Evolutionary conservation across 2,888 invertebrate genomes (phyloP), one percentile per base, ranked within the genome.

Genomic region (Leptinotarsa peninsularis): DNA sequence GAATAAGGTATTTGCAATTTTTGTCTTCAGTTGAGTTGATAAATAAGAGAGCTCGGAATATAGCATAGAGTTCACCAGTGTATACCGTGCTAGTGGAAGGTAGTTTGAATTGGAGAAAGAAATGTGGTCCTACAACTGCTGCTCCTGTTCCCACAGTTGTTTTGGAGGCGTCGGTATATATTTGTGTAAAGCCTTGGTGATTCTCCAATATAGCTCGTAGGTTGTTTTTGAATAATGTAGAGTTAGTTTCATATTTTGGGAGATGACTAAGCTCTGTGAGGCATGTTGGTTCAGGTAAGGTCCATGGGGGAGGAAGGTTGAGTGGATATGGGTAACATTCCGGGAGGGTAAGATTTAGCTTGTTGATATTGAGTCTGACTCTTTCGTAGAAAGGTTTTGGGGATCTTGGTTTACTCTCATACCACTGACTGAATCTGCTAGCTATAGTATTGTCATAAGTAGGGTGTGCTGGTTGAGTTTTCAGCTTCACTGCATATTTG

Each of bases 281-380:
- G 43, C 66, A 66, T 33, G 5, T 66, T 17, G 66, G 66, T 15
- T 23, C 13, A 15, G 27, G 15, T 23, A 66, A 10, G 10, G 43
- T 66, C 66, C 66, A 33, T n/a, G 33, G 66, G 14, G 33, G 17
- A 66, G 66, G 66, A 13, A 21, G 43, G 66, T 66, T 66, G 49
- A 66, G 18, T 27, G 5, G 14, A 17, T 17, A 17, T 4, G 54
- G 54, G 17, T 17, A 54, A 17, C 4, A 17, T 54, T 54, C 17
- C 17, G 33, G 18, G 3, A 43, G 43, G 5, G 17, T 23, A 49
- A 17, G 4, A 13, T n/a, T n/a, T 2, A 33, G 15, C 43, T 66
- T 17, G 66, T 66, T 33, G 66, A 54, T 17, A n/a, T 54, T 54
- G 54, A 17, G 17, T 17, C 66, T 7, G 14, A 66, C 66, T 15